Conservation (phyloP, 2,797 vertebrate genomes). For the Miopithecus talapoin region DNA sequence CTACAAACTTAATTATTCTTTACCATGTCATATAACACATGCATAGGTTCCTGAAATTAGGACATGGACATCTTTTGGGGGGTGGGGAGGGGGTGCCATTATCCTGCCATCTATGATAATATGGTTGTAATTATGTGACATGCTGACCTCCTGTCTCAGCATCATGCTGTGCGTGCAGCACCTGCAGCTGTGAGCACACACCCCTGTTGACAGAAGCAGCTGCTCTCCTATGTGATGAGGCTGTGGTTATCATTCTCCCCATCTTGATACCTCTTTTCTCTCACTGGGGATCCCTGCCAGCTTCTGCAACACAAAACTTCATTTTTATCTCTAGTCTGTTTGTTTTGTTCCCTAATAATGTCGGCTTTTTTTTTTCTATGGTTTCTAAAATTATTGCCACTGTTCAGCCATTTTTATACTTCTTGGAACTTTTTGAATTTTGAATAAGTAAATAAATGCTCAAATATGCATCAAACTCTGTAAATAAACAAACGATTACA, state of each 20-base stretch:
- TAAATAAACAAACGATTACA: background rate
- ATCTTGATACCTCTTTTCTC: accelerated
- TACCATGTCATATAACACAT: accelerated
- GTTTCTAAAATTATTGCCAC: background rate
- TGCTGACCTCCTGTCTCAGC: accelerated
- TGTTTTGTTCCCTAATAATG: background rate
- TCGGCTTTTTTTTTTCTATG: background rate
- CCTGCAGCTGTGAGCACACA: accelerated
- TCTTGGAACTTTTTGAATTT: background rate
- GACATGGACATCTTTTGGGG: background rate
- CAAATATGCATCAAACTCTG: background rate
- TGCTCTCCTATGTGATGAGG: accelerated
- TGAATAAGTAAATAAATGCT: background rate
- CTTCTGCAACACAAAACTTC: background rate
- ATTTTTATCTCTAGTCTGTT: background rate
- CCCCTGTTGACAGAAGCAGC: accelerated
- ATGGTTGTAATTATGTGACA: background rate
- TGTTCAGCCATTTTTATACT: background rate
- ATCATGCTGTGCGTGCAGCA: accelerated
- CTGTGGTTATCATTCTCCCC: background rate
- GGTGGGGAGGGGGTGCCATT: no score
- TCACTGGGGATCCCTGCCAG: background rate
- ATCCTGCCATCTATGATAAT: background rate
- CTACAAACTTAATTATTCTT: background rate
- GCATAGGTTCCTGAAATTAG: background rate